Evolutionary conservation across 2,113 vertebrate species (phyloP), one percentile per base, ranked within the genome.

Genomic region (Pseudois nayaur): DNA sequence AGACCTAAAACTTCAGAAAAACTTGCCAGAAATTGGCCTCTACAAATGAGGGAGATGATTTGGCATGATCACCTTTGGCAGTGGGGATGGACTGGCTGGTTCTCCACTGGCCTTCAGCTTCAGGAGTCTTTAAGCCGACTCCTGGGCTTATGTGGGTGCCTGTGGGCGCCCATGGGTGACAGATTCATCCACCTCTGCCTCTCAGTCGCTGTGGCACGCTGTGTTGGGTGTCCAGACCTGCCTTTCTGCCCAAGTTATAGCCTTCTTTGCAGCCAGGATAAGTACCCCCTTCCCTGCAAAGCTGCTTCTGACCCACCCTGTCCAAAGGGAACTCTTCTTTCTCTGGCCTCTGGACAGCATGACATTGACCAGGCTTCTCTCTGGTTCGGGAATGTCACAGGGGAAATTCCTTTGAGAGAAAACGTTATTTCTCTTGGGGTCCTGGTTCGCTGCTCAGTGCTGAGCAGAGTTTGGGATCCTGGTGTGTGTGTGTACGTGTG

Each of bases 381-480:
- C 2, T 50, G 50, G 40, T 59, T 95, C 25, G 27, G 40, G 48
- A 84, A 25, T 8, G 17, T 43, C 74, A 52, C 16, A n/a, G 45
- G 86, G 54, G 60, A 79, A 91, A 59, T 45, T 94, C 9, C 43
- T 93, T 36, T n/a, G 29, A 87, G 50, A 81, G 36, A 78, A 85
- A 54, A 93, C 48, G 23, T 36, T 15, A 78, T 84, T 96, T 94
- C 67, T 94, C 50, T 59, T 52, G 76, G 19, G 40, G 57, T 21
- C 31, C 57, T 79, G 74, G 31, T 31, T 71, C 10, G 16, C 36
- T 95, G 17, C 36, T 31, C 60, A 87, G 29, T 25, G 50, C 82
- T 10, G 27, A 96, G 48, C 74, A 43, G 27, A n/a, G 62, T 95
- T 60, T 84, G 90, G 55, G 87, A 92, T 78, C 23, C 81, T 10